Evolutionary conservation across 2,888 invertebrate species (phyloP).

Genomic region (Octodonta nipae): DNA sequence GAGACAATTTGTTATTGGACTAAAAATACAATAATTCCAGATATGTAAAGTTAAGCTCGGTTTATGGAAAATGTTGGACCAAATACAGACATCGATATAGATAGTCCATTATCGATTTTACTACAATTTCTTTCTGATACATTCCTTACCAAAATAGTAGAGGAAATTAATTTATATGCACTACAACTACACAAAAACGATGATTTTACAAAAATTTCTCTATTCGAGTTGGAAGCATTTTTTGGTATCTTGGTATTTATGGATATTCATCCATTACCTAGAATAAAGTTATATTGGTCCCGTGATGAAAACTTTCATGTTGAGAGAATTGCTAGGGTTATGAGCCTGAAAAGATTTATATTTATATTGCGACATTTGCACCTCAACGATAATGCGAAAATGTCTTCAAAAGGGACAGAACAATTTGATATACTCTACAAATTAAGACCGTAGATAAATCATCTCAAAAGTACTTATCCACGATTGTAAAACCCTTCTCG

Average conservation of each 20-base stretch:
- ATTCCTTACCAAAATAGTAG: not conserved
- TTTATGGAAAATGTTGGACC: conserved; percentile 5
- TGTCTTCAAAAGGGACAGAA: conserved; percentile 7
- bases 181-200: conserved; percentile 4
- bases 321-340: conserved; percentile 12
- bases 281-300: conserved; percentile 16
- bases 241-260: conserved; percentile 6
- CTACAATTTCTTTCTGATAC: conserved; percentile 3
- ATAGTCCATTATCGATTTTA: conserved; percentile 4
- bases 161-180: not conserved
- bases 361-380: conserved; percentile 15
- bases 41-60: conserved; percentile 1
- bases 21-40: conserved; percentile 4
- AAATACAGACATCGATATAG: conserved; percentile 2
- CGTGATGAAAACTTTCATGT: conserved; percentile 10
- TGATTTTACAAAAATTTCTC: conserved; percentile 2
- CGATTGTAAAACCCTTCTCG: conserved; percentile 6
- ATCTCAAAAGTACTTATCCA: conserved; percentile 5
- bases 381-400: conserved; percentile 14
- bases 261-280: conserved; percentile 8
- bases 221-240: conserved; percentile 6
- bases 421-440: conserved; percentile 15
- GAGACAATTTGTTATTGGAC: conserved; percentile 3
- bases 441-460: conserved; percentile 10
- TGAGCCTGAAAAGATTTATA: conserved; percentile 13